phyloP scores from a whole-genome alignment of 2,888 invertebrate genomes.

The Apeira syringaria region DNA sequence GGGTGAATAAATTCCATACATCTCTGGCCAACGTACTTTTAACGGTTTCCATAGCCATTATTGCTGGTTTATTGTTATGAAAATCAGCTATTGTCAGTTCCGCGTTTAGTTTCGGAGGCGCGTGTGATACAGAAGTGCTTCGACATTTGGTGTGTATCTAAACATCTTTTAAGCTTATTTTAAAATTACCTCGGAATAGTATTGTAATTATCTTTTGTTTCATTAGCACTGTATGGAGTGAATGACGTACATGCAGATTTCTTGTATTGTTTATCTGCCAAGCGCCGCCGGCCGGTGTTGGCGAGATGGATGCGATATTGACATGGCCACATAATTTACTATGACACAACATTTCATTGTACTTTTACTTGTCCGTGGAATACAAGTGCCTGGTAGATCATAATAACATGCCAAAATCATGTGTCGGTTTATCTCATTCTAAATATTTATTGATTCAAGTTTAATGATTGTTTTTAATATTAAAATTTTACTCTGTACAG shows the following conservation, averaged over 20 bases:
- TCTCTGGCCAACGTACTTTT: constrained; percentile 59
- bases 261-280: background rate
- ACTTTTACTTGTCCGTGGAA: too few species aligned
- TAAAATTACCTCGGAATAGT: background rate
- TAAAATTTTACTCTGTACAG: too few species aligned
- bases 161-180: background rate
- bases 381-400: too few species aligned
- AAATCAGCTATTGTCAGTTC: constrained; percentile 43
- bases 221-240: too few species aligned
- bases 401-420: too few species aligned
- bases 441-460: too few species aligned
- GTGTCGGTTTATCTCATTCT: too few species aligned
- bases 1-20: constrained; percentile 65
- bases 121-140: background rate
- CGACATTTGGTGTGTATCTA: background rate
- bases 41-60: constrained; percentile 54
- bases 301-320: background rate
- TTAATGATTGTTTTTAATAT: too few species aligned
- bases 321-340: too few species aligned
- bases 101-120: constrained; percentile 15
- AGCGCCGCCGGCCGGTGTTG: background rate
- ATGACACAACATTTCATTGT: too few species aligned
- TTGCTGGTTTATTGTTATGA: constrained; percentile 54
- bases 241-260: too few species aligned
- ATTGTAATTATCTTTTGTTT: too few species aligned